Conservation (phyloP, 2,113 vertebrate species). For the Donacobius atricapilla region DNA sequence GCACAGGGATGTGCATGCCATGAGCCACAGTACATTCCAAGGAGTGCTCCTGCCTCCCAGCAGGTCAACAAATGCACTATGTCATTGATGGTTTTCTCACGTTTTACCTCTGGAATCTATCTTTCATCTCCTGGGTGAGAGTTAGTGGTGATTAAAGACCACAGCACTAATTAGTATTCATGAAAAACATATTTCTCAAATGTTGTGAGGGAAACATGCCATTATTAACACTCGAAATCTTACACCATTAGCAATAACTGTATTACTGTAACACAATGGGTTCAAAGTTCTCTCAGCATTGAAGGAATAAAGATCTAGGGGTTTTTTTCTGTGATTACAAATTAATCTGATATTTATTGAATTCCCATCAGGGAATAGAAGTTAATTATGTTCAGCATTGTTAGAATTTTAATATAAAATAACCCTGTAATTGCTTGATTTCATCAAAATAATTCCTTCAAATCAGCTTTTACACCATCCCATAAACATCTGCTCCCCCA, state of each 20-base stretch:
- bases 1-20: not conserved
- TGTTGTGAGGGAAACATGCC: not conserved
- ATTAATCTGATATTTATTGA: not conserved
- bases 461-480: slow-evolving; percentile 35
- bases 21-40: not conserved
- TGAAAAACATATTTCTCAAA: not conserved
- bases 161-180: not conserved
- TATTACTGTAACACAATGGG: not conserved
- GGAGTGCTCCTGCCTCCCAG: not conserved
- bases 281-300: not conserved
- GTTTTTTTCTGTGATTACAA: not conserved
- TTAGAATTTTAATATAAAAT: slow-evolving; percentile 37
- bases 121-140: not conserved
- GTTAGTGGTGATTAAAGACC: not conserved
- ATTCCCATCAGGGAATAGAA: not conserved
- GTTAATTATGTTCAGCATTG: not conserved
- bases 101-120: not conserved
- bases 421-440: slow-evolving; percentile 31
- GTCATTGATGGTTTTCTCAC: not conserved
- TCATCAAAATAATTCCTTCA: slow-evolving; percentile 47
- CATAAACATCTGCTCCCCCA: slow-evolving; percentile 59
- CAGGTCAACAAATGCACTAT: fast-evolving
- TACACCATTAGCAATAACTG: not conserved
- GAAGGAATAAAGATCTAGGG: not conserved
- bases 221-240: not conserved